Evolutionary conservation across 2,888 invertebrate species (phyloP).

Genomic region (Apotomis betuletana): DNA sequence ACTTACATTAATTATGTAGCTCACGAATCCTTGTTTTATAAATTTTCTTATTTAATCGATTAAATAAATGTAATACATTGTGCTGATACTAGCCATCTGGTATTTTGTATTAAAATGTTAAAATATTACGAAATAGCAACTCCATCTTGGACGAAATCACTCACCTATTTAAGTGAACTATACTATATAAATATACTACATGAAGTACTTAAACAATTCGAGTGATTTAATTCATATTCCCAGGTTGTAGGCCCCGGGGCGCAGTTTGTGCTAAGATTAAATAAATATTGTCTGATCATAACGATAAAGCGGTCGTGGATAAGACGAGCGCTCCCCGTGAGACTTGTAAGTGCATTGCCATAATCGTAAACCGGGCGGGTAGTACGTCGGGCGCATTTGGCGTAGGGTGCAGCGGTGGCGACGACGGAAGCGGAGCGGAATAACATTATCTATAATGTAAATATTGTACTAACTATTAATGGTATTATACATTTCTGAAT

Average conservation of each 20-base stretch:
- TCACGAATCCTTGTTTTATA: too few relatives aligned
- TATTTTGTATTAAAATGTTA: too few relatives aligned
- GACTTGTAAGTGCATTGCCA: constrained; percentile 63
- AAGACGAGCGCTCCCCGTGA: constrained; percentile 52
- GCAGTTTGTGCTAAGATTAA: constrained; percentile 42
- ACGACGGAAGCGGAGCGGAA: constrained; percentile 13
- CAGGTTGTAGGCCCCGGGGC: background rate
- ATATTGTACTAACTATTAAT: background rate
- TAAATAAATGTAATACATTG: too few relatives aligned
- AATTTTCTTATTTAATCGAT: too few relatives aligned
- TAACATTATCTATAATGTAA: background rate
- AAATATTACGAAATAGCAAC: too few relatives aligned
- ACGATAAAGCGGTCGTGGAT: constrained; percentile 58
- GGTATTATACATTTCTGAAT: too few relatives aligned
- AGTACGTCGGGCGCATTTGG: constrained; percentile 49
- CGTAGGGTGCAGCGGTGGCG: constrained; percentile 14
- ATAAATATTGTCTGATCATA: constrained; percentile 58
- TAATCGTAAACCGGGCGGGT: constrained; percentile 67
- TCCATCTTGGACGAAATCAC: too few relatives aligned
- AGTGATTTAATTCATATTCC: background rate
- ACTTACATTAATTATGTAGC: background rate
- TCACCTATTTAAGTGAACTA: too few relatives aligned
- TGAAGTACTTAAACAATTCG: too few relatives aligned
- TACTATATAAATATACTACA: too few relatives aligned
- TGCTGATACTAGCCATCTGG: too few relatives aligned